These are phyloP conservation scores for Hyperoplus lanceolatus DNA, from an alignment of 2,797 vertebrate species.

Conservation along the genomic window DNA sequence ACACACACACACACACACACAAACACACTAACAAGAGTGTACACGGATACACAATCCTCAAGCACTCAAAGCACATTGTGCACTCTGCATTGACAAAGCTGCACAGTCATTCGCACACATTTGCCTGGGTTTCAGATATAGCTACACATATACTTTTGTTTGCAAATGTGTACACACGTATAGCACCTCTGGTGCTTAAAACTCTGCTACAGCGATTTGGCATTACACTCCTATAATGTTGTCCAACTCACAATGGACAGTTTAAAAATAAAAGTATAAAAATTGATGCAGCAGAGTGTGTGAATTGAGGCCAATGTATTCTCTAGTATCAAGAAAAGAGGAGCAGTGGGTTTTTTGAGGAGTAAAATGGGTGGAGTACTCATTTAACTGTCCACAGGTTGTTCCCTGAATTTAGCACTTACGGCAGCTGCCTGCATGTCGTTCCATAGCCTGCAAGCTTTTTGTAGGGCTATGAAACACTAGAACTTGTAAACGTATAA, in stretches of 20 bases:
- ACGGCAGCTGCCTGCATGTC: not conserved
- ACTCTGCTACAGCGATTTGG: not conserved
- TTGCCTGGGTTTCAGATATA: not conserved
- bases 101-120: slow-evolving; percentile 7
- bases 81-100: slow-evolving; percentile 4
- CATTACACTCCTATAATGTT: not conserved
- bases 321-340: too few relatives aligned
- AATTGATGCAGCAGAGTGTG: not conserved
- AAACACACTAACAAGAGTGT: not conserved
- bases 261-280: not conserved
- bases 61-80: slow-evolving; percentile 13
- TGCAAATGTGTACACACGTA: not conserved
- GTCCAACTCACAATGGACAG: not conserved
- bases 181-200: not conserved
- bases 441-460: not conserved
- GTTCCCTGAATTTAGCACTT: not conserved
- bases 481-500: not conserved
- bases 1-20: slow-evolving; percentile 2
- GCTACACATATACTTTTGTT: not conserved
- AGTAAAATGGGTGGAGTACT: not conserved
- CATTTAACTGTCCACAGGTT: not conserved
- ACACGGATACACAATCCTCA: not conserved
- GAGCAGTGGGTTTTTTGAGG: not conserved
- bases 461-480: not conserved
- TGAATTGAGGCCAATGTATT: too few relatives aligned